A percentile compares a stretch with the other conserved stretches of the same genome.
Conservation (phyloP, 2,797 vertebrate genomes). For the Danionella dracula region DNA sequence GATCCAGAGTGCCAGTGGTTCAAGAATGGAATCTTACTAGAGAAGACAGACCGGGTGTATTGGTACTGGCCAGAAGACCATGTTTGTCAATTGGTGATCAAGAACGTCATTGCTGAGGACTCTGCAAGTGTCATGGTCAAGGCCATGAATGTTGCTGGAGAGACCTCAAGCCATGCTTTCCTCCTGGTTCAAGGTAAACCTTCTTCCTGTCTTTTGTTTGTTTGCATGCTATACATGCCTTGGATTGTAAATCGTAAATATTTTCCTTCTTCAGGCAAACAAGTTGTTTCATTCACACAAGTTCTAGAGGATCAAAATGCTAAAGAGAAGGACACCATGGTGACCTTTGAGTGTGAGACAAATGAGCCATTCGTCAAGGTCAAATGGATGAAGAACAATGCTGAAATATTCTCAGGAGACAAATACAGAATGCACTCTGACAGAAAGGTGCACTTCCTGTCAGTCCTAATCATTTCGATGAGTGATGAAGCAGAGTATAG, state of each 20-base stretch:
- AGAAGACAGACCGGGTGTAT: conserved; percentile 87
- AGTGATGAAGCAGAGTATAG: conserved; percentile 85
- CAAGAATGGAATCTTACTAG: conserved; percentile 90
- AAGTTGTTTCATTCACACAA: conserved; percentile 79
- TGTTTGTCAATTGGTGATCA: conserved; percentile 91
- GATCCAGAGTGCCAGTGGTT: conserved; percentile 98
- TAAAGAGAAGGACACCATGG: conserved; percentile 90
- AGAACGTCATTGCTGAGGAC: conserved; percentile 86
- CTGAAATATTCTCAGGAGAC: conserved; percentile 85
- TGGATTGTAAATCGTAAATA: background rate
- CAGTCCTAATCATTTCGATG: conserved; percentile 81
- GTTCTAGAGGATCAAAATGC: conserved; percentile 76
- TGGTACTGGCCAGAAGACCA: conserved; percentile 99
- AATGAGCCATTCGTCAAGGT: conserved; percentile 96
- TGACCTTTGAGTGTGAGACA: conserved; percentile 97
- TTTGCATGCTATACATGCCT: background rate
- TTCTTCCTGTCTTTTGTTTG: background rate
- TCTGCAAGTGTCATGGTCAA: conserved; percentile 99
- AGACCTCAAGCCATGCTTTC: conserved; percentile 94
- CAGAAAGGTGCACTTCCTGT: conserved; percentile 94
- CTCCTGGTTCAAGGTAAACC: conserved; percentile 90
- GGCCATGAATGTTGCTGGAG: conserved; percentile 90
- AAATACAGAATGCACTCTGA: conserved; percentile 98
- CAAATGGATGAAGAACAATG: conserved; percentile 87
- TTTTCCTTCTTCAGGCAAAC: conserved; percentile 73